Base-by-base conservation (phyloP, 2,113 vertebrate genomes). In the Apteryx owenii region DNA sequence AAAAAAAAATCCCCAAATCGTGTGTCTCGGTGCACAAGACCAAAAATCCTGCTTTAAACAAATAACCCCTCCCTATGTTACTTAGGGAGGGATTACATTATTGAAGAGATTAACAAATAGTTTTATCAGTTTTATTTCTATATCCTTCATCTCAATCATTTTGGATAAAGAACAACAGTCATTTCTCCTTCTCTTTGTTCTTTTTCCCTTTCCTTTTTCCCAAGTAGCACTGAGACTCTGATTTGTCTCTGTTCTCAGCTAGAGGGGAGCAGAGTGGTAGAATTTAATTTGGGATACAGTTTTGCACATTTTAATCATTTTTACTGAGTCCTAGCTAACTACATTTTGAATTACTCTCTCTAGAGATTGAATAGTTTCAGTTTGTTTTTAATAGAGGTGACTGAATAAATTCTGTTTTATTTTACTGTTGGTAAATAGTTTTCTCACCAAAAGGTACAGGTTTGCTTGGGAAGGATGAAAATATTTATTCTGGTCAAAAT, bases 371-470 rank as follows among this genome's bases (percentile, higher is more conserved):
- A 85, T 72, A 28, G 29, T 73, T 60, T 77, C 70, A 61, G 5
- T 60, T 94, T 80, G 40, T 13, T 92, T 93, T 81, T 26, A 86
- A 53, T 5, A 73, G 36, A 84, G 13, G 22, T 42, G 65, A 90
- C 61, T 46, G 77, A 89, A 84, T 16, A 62, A 36, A 46, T 62
- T 86, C 40, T 42, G 22, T 10, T 64, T 92, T 81, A 13, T 64
- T 90, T 77, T 68, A 62, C 38, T 69, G 38, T 91, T 82, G 56
- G 22, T 79, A 92, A 95, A 86, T 20, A 71, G n/a, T 48, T 91
- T 79, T n/a, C 31, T 79, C n/a, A 84, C 61, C 51, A 87, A 84
- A 95, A 79, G 53, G 53, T 11, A 22, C 26, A 40, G 29, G 12
- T 21, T 31, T 22, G 29, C 51, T 54, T 31, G 38, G 26, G 71